A percentile compares a stretch with the other conserved stretches of the same genome.
These are phyloP conservation scores for Dryococelus australis DNA, from an alignment of 2,888 invertebrate species.

Conservation along the genomic window DNA sequence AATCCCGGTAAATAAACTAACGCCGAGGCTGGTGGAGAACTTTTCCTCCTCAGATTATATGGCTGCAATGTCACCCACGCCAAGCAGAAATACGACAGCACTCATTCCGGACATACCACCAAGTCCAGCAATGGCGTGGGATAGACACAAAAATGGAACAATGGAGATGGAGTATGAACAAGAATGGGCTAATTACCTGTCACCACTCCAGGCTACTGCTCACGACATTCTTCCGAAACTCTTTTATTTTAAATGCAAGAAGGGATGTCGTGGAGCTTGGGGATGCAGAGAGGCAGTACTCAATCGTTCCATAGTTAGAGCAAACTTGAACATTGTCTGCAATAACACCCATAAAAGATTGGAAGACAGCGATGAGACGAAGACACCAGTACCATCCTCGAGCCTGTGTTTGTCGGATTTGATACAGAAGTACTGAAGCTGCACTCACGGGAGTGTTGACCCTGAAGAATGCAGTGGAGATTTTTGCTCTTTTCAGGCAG, in stretches of 20 bases:
- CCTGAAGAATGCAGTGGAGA: background rate
- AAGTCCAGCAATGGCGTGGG: conserved; percentile 45
- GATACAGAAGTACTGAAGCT: conserved; percentile 39
- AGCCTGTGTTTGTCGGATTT: conserved; percentile 46
- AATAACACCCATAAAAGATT: conserved; percentile 45
- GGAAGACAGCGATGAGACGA: conserved; percentile 50
- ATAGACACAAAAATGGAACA: conserved; percentile 24
- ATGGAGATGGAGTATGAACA: conserved; percentile 45
- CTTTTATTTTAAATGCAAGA: conserved; percentile 34
- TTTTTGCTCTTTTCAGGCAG: conserved; percentile 42
- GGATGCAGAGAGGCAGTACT: conserved; percentile 39
- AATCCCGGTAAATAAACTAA: background rate
- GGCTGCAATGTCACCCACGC: conserved; percentile 25
- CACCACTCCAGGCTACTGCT: conserved; percentile 34
- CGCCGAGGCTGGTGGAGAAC: conserved; percentile 19
- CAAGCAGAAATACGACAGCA: conserved; percentile 47
- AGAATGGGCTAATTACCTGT: conserved; percentile 37
- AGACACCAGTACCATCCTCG: conserved; percentile 48
- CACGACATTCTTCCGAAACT: conserved; percentile 40
- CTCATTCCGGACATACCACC: conserved; percentile 47
- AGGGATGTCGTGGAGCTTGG: conserved; percentile 32
- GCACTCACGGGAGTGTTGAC: background rate
- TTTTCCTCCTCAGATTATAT: background rate
- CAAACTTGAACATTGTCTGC: conserved; percentile 46
- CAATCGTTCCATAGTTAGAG: conserved; percentile 30